Evolutionary conservation across 2,113 vertebrate genomes (phyloP).

Genomic region (Cynoglossus semilaevis): DNA sequence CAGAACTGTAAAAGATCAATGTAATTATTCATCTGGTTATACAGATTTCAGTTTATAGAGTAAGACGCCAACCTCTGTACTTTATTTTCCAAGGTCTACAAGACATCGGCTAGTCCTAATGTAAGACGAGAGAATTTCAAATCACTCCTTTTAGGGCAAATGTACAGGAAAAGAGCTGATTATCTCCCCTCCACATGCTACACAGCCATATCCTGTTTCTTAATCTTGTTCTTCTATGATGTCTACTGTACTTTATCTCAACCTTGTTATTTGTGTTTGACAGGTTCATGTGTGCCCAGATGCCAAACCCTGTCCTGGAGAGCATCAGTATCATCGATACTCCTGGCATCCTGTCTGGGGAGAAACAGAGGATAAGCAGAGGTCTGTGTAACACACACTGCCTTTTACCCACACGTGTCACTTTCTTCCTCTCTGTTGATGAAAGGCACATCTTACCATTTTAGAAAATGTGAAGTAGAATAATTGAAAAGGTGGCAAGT

Average conservation of each 20-base stretch:
- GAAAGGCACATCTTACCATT: slow-evolving; percentile 8
- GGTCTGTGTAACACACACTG: slow-evolving; percentile 69
- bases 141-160: too few relatives aligned
- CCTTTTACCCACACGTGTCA: background rate
- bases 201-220: too few relatives aligned
- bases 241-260: background rate
- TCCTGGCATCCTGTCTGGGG: slow-evolving; percentile 84
- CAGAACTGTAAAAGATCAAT: too few relatives aligned
- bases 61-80: too few relatives aligned
- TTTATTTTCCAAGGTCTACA: too few relatives aligned
- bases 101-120: too few relatives aligned
- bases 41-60: too few relatives aligned
- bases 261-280: background rate
- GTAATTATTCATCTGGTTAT: too few relatives aligned
- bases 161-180: too few relatives aligned
- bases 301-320: slow-evolving; percentile 88
- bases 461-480: background rate
- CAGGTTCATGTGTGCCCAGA: slow-evolving; percentile 92
- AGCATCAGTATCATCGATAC: slow-evolving; percentile 96
- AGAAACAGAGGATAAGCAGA: slow-evolving; percentile 84
- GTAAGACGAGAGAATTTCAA: too few relatives aligned
- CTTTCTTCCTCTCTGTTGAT: background rate
- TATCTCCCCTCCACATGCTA: background rate
- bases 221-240: background rate
- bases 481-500: background rate